These are phyloP conservation scores for Apis florea DNA, from an alignment of 1,140 invertebrate species.

Conservation along the genomic window DNA sequence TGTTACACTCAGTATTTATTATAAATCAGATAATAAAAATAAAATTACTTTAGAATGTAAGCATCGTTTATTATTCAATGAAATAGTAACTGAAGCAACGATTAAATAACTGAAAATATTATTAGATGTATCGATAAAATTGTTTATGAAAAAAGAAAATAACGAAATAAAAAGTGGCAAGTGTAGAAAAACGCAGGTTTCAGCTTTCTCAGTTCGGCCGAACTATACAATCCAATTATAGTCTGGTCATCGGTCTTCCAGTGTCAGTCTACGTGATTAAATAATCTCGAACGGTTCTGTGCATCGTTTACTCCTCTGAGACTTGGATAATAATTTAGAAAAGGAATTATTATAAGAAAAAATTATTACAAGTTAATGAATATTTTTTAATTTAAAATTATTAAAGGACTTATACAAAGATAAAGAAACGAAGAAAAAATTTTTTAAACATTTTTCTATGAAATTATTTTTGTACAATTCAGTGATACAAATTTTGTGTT, in stretches of 20 bases:
- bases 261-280: conserved; percentile 18
- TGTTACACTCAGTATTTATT: background rate
- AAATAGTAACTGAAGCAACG: too few relatives aligned
- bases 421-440: too few relatives aligned
- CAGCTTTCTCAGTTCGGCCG: conserved; percentile 21
- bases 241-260: background rate
- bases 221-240: background rate
- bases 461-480: too few relatives aligned
- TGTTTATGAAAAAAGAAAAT: background rate
- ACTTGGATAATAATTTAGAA: background rate
- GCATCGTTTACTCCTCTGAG: background rate
- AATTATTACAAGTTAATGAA: background rate
- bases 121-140: background rate
- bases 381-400: background rate
- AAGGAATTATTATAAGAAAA: background rate
- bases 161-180: background rate
- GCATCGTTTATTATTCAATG: background rate
- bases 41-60: too few relatives aligned
- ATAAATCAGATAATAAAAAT: background rate
- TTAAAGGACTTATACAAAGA: too few relatives aligned
- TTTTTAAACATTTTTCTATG: too few relatives aligned
- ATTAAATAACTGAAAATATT: background rate
- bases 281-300: background rate
- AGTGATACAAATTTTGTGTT: too few relatives aligned
- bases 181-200: background rate